Percentiles rank a stretch among this genome's conserved stretches.
Evolutionary conservation across 2,113 vertebrate genomes (phyloP).

Genomic region (Pteropus alecto): DNA sequence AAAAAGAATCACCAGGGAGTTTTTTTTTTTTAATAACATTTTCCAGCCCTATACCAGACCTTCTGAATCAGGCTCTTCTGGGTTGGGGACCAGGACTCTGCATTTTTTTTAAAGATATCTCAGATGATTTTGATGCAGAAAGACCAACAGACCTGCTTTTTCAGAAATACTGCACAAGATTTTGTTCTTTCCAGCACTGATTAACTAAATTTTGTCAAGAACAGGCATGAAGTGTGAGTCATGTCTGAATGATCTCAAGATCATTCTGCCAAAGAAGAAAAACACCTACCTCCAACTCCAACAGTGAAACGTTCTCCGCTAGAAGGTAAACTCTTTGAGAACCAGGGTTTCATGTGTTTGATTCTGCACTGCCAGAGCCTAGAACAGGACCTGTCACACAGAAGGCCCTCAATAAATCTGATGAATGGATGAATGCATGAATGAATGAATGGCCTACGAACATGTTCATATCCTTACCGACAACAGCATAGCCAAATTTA

Average conservation of each 20-base stretch:
- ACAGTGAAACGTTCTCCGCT: background rate
- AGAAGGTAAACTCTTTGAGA: background rate
- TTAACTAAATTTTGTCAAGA: background rate
- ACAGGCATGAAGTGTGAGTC: background rate
- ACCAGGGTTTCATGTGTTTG: background rate
- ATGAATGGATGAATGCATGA: background rate
- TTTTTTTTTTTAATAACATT: background rate
- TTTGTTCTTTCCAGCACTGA: background rate
- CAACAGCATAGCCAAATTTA: background rate
- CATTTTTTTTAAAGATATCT: background rate
- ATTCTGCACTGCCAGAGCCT: background rate
- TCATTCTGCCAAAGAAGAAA: background rate
- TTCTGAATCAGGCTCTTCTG: background rate
- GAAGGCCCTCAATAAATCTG: background rate
- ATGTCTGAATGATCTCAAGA: background rate
- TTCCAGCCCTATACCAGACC: background rate
- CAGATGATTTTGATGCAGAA: background rate
- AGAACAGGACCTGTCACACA: background rate
- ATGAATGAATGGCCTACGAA: background rate
- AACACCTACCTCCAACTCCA: background rate
- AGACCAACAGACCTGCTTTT: background rate
- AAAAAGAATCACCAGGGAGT: background rate
- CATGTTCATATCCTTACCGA: background rate
- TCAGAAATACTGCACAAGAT: background rate
- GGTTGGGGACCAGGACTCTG: background rate